Percentiles rank a stretch among this genome's conserved stretches.
Evolutionary conservation across 2,113 vertebrate genomes (phyloP).

Genomic region (Malurus alboscapulatus): DNA sequence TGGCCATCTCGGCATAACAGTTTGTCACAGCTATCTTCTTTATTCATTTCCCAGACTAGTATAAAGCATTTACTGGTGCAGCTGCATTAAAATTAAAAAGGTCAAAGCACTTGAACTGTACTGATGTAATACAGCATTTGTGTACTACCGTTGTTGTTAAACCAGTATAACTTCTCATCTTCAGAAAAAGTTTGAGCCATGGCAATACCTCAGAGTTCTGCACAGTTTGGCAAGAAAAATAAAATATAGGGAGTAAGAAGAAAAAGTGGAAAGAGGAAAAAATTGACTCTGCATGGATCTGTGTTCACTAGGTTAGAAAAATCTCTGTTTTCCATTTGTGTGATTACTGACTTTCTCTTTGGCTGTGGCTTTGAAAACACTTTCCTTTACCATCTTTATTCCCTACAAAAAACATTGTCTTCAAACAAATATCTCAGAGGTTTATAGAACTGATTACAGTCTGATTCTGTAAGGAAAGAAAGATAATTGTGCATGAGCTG

Average conservation of each 20-base stretch:
- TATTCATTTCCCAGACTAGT: background rate
- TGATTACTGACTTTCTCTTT: conserved; percentile 23
- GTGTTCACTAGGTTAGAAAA: conserved; percentile 9
- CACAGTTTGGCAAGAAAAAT: background rate
- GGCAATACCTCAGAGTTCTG: background rate
- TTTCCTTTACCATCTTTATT: conserved; percentile 22
- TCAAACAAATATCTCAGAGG: conserved; percentile 43
- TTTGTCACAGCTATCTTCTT: background rate
- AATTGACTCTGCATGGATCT: background rate
- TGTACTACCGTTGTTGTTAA: background rate
- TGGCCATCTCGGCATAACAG: background rate
- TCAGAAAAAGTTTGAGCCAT: background rate
- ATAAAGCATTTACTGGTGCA: background rate
- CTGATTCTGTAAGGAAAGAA: conserved; percentile 11
- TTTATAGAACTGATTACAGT: conserved; percentile 30
- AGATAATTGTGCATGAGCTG: background rate
- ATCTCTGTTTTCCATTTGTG: conserved; percentile 9
- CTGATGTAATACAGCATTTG: background rate
- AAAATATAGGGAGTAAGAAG: background rate
- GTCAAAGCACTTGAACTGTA: background rate
- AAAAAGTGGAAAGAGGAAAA: background rate
- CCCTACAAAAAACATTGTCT: conserved; percentile 19
- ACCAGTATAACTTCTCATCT: background rate
- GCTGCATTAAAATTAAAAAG: background rate
- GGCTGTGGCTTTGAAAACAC: conserved; percentile 15